Evolutionary conservation across 2,888 invertebrate genomes (phyloP), one percentile per base, ranked within the genome.

Genomic region (Phyto melanocephala): DNA sequence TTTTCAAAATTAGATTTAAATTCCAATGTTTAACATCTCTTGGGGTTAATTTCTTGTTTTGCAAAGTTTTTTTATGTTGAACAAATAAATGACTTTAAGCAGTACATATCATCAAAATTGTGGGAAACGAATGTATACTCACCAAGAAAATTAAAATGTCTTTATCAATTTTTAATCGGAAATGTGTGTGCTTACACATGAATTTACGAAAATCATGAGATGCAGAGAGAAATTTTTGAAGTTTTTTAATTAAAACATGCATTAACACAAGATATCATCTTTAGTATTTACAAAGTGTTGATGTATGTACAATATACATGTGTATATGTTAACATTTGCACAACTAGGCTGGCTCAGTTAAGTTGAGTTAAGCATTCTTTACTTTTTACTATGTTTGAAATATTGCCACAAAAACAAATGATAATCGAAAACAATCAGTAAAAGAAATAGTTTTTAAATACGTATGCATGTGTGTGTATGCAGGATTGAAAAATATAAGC

Each of bases 171-270:
- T 50, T 11, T 50, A 13, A 5, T 10, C 11, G 10, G 10, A 22
- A 22, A 22, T 22, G 11, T 50, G 7, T 15, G 54, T 28, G 15
- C n/a, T 8, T 54, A 54, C 24, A 7, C 15, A 28, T 54, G 28
- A 3, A 28, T 15, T 15, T 54, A 54, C 54, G 28, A 54, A 54
- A 54, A 54, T 24, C n/a, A 54, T 54, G 54, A 28, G 28, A 54
- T 28, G n/a, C 28, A 28, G 15, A 54, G 24, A 28, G 28, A 54
- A 52, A 54, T 15, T 15, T 28, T n/a, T 28, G n/a, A 54, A 54
- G 28, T 54, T 15, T 54, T 54, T 54, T 60, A 60, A 60, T 60
- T 60, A 60, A 40, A 60, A 60, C 58, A 40, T n/a, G 37, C 40
- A 40, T 40, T 40, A 60, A 42, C 40, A 8, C n/a, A 22, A 60